phyloP scores from a whole-genome alignment of 2,888 invertebrate species.

The Drosophila cognata region DNA sequence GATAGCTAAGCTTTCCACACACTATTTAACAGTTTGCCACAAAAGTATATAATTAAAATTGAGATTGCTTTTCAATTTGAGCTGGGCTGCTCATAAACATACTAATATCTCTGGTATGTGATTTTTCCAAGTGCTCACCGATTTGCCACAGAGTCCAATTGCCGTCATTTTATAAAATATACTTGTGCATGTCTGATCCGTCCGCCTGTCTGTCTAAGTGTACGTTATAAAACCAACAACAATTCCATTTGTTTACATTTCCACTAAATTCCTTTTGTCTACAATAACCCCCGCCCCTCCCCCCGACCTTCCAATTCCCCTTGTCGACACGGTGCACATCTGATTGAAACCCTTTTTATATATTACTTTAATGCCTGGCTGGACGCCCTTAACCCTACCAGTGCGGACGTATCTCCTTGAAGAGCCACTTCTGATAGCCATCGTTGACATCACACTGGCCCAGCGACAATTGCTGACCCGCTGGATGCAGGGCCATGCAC shows the following conservation, averaged over 20 bases:
- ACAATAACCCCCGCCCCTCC: slow-evolving; percentile 17
- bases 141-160: slow-evolving; percentile 18
- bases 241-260: slow-evolving; percentile 55
- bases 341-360: slow-evolving; percentile 74
- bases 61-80: neutral
- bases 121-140: slow-evolving; percentile 12
- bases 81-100: slow-evolving; percentile 1
- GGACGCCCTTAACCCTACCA: slow-evolving; percentile 85
- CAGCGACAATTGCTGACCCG: slow-evolving; percentile 90
- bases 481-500: slow-evolving; percentile 94
- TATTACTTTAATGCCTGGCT: slow-evolving; percentile 35
- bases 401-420: slow-evolving; percentile 90
- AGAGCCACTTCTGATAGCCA: slow-evolving; percentile 95
- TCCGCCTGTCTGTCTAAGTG: slow-evolving; percentile 4
- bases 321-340: slow-evolving; percentile 16
- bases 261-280: slow-evolving; percentile 54
- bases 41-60: neutral
- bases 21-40: neutral
- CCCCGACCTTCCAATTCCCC: slow-evolving; percentile 6
- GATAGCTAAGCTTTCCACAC: slow-evolving; percentile 33
- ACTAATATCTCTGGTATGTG: neutral
- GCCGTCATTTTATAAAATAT: slow-evolving; percentile 1
- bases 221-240: slow-evolving; percentile 51
- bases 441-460: slow-evolving; percentile 94
- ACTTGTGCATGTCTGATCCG: neutral